These are phyloP conservation scores for Rhynchonycteris naso DNA, from an alignment of 2,797 vertebrate species.

Conservation along the genomic window DNA sequence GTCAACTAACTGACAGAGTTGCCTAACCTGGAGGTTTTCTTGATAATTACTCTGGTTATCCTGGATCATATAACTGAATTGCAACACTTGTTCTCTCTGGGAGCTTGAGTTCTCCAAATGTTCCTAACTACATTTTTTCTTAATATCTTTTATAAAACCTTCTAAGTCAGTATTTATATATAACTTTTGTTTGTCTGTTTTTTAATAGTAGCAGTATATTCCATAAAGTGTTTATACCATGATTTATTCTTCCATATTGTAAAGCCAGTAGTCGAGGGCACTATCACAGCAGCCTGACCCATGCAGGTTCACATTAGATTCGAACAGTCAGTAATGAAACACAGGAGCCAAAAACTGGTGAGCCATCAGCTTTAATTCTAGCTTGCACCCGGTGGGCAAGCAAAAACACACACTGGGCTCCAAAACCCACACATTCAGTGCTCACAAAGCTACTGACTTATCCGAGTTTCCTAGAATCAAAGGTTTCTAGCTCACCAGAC, in stretches of 20 bases:
- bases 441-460: too few species aligned
- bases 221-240: background rate
- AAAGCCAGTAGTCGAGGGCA: too few species aligned
- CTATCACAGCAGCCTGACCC: too few species aligned
- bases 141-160: background rate
- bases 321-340: too few species aligned
- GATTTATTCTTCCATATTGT: background rate
- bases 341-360: too few species aligned
- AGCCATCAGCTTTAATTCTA: too few species aligned
- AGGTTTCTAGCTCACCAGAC: too few species aligned
- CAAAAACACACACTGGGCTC: too few species aligned
- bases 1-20: background rate
- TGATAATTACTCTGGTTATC: background rate
- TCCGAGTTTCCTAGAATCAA: too few species aligned
- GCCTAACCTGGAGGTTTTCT: background rate
- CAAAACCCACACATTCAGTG: too few species aligned
- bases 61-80: background rate
- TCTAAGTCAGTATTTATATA: background rate
- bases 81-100: background rate
- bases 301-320: too few species aligned
- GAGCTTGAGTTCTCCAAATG: background rate
- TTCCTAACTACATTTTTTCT: background rate
- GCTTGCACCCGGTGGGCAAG: too few species aligned
- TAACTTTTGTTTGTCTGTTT: background rate
- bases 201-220: background rate